Conservation (phyloP, 2,888 invertebrate species). For the Limnephilus rhombicus region DNA sequence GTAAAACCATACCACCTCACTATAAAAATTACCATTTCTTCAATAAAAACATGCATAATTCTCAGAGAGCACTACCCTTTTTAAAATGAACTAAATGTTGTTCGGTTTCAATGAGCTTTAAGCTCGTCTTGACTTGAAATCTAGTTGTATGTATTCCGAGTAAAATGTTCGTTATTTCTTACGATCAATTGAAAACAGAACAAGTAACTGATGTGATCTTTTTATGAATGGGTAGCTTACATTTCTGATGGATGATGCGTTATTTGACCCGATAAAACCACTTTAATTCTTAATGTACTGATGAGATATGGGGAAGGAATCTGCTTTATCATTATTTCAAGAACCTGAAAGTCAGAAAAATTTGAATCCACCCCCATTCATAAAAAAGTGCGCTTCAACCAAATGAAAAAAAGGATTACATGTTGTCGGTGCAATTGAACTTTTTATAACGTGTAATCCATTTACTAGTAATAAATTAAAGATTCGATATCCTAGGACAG, state of each 20-base stretch:
- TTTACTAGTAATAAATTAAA: neutral
- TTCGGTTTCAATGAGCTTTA: slow-evolving; percentile 2
- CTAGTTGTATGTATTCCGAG: neutral
- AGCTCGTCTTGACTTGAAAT: neutral
- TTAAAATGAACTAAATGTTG: neutral
- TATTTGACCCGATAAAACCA: slow-evolving; percentile 42
- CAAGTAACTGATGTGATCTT: neutral
- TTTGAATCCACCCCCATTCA: neutral
- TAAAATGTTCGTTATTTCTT: neutral
- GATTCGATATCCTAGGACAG: neutral
- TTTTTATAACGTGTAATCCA: neutral
- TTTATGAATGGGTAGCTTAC: neutral
- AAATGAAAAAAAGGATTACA: neutral
- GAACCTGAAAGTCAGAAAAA: neutral
- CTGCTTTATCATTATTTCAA: slow-evolving; percentile 42
- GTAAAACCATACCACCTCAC: neutral
- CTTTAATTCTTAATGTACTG: slow-evolving; percentile 49
- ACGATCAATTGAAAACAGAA: neutral
- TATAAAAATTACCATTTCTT: neutral
- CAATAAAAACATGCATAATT: neutral
- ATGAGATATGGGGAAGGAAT: slow-evolving; percentile 48
- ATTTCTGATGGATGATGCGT: slow-evolving; percentile 30
- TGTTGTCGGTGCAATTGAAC: neutral
- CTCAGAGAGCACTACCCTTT: neutral
- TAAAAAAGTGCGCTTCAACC: neutral